Evolutionary conservation across 2,888 invertebrate species (phyloP).

Genomic region (Drosophila cyrtoloma): DNA sequence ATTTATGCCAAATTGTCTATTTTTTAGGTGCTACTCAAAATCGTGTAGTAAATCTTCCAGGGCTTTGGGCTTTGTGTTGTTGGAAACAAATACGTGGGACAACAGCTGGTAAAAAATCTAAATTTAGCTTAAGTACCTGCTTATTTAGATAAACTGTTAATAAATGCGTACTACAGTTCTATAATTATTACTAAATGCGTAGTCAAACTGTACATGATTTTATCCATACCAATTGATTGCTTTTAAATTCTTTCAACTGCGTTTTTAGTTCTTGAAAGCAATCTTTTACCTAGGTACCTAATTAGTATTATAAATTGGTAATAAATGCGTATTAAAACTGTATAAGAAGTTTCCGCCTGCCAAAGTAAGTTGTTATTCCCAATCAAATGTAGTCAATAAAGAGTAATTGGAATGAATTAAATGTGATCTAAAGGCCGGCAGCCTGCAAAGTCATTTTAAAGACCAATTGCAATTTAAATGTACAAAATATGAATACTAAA

Average conservation of each 20-base stretch:
- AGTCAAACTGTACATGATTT: background rate
- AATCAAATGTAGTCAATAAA: background rate
- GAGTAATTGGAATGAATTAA: background rate
- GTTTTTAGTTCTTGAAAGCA: background rate
- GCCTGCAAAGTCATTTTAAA: background rate
- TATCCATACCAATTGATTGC: background rate
- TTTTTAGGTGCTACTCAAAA: background rate
- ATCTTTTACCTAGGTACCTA: background rate
- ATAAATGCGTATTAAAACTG: background rate
- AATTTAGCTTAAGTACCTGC: background rate
- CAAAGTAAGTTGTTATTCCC: background rate
- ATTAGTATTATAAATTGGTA: background rate
- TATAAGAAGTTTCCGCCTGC: background rate
- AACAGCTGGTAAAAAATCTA: background rate
- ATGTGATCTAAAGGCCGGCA: background rate
- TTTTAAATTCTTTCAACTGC: background rate
- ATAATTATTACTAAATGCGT: background rate
- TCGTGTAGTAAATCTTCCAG: background rate
- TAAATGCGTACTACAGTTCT: background rate
- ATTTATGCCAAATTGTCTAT: slow-evolving; percentile 10
- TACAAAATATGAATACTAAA: too few relatives aligned
- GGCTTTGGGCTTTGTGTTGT: background rate
- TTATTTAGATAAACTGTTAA: background rate
- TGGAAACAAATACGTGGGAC: background rate
- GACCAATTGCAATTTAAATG: background rate